Evolutionary conservation across 2,888 invertebrate species (phyloP).

Genomic region (Steromphala cineraria): DNA sequence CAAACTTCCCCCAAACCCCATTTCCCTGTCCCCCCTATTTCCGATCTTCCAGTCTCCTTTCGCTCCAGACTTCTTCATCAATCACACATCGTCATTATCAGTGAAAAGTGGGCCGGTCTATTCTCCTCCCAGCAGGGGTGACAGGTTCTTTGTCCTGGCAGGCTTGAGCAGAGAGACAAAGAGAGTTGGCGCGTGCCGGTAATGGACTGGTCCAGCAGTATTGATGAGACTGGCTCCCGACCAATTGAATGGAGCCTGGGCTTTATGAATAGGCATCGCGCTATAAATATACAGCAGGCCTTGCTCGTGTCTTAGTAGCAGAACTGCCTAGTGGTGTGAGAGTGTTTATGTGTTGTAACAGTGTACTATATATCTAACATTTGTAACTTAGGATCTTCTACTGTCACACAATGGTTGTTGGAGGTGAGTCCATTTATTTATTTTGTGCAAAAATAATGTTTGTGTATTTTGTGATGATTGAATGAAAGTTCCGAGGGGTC

Average conservation of each 20-base stretch:
- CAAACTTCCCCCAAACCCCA: neutral
- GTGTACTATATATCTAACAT: conserved; percentile 19
- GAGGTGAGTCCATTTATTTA: conserved; percentile 24
- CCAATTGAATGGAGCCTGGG: conserved; percentile 19
- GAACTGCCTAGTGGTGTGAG: conserved; percentile 12
- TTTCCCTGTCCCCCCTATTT: neutral
- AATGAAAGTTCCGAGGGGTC: neutral
- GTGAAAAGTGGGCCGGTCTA: conserved; percentile 12
- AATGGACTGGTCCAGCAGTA: conserved; percentile 24
- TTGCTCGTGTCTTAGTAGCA: neutral
- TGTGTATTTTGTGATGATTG: neutral
- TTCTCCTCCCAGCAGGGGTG: conserved; percentile 15
- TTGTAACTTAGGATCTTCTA: conserved; percentile 6
- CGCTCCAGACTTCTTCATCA: neutral
- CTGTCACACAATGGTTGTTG: conserved; percentile 23
- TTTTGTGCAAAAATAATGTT: neutral
- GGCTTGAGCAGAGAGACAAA: conserved; percentile 14
- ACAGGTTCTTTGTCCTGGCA: conserved; percentile 28
- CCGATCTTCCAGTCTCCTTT: neutral
- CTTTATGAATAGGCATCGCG: conserved; percentile 29
- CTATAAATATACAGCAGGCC: conserved; percentile 25
- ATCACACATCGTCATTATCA: conserved; percentile 4
- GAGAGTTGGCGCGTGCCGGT: conserved; percentile 16
- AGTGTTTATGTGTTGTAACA: conserved; percentile 17
- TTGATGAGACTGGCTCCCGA: conserved; percentile 18